Base-by-base conservation (phyloP, 1,140 invertebrate species). In the Pseudoatta argentina region DNA sequence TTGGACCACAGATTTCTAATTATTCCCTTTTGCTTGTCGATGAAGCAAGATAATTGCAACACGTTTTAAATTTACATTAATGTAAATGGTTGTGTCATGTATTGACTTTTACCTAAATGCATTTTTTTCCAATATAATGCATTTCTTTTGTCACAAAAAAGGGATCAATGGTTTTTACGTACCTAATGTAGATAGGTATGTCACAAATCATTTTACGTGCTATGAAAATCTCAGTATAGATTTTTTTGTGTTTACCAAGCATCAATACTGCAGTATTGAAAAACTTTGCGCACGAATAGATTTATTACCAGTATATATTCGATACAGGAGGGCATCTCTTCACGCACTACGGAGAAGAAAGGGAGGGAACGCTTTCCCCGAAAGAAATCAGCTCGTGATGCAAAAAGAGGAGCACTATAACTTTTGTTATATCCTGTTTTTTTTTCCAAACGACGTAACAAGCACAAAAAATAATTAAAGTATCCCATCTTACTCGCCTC, bases 401-500 rank as follows among this genome's bases (percentile, higher is more conserved):
- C 79, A 48, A 48, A 10, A 72, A 24, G 51, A 34, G 1, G 24
- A 53, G 44, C 55, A 39, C 18, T 10, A 75, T 75, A n/a, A 83
- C 39, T 63, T 63, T 83, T 73, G 73, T 83, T 73, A 72, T 6
- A 21, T 18, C 1, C 5, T 30, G n/a, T 3, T 73, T 73, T 24
- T 72, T 73, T 24, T 72, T 34, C 2, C 55, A 61, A 61, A 61
- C 24, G 53, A 12, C n/a, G 2, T 83, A 73, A 83, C 69, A 34
- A 82, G 69, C 55, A 18, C 39, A 44, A 83, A 73, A 44, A 83
- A 83, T 75, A 83, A 83, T 83, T 73, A 75, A 75, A 83, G 4
- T 12, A 3, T 27, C 27, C n/a, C n/a, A 53, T 30, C 24, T 21
- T 44, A 44, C 34, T 39, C 57, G 8, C 4, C 18, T 3, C 39